Evolutionary conservation across 2,113 vertebrate genomes (phyloP), one percentile per base, ranked within the genome.

Genomic region (Hydropotes inermis): DNA sequence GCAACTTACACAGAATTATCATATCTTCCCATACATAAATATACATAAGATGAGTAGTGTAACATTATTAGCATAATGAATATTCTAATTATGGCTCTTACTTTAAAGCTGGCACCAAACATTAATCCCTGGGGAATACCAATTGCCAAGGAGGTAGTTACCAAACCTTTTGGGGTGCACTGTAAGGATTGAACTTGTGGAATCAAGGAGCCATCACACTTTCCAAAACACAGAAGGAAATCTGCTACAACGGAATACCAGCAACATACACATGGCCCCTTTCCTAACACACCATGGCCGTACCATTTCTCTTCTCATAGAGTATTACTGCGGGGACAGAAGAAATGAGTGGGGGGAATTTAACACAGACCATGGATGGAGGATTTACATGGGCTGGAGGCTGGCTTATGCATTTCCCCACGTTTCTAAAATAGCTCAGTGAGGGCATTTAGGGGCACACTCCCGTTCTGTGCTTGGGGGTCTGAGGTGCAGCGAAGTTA

Each of bases 81-180:
- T 95, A 92, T 96, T 95, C 96, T 97, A 86, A 93, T 76, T 52
- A 64, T 23, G 76, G 36, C 52, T 85, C 45, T 84, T 87, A 96
- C 85, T 36, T 94, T 92, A 84, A 92, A 97, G 39, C 90, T 94
- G 90, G 91, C 58, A 39, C 58, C 96, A 85, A 96, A 95, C 97
- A 81, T 85, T 57, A 94, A 88, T 91, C 97, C 86, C 47, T 11
- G 5, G 88, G 61, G 94, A 94, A 85, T 39, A 94, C 33, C 82
- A 58, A 43, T 85, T 81, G 88, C 93, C 87, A 81, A 92, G 58
- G 85, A 55, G 21, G 60, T 89, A 43, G 79, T 92, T 74, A 30
- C 64, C 96, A 95, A 33, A 90, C 87, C 74, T 61, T 17, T 23
- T 30, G n/a, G 78, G 47, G 21, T 8, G 25, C 3, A 10, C 47